Evolutionary conservation across 2,797 vertebrate genomes (phyloP).

Genomic region (Apodemus agrarius): DNA sequence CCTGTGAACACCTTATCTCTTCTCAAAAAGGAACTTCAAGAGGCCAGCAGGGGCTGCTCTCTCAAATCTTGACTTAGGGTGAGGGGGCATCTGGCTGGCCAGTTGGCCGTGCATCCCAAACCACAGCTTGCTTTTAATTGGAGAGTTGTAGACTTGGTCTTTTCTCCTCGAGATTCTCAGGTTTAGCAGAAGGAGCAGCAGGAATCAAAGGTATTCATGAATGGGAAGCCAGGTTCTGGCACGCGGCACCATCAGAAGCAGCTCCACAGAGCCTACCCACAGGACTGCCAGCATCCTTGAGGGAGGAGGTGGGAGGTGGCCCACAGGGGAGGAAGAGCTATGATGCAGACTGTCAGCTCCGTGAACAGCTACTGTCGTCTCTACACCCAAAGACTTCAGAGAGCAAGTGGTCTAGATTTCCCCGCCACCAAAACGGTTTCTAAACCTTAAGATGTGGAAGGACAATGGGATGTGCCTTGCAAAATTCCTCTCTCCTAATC

Average conservation of each 20-base stretch:
- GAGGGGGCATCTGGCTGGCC: not conserved
- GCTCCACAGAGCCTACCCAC: not conserved
- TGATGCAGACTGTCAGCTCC: not conserved
- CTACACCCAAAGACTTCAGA: not conserved
- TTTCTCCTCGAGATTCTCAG: not conserved
- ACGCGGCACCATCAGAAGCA: not conserved
- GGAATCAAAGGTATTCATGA: not conserved
- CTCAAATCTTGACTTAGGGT: not conserved
- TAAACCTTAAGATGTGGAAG: not conserved
- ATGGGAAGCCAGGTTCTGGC: not conserved
- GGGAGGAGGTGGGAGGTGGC: accelerated
- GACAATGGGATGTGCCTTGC: not conserved
- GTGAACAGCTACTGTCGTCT: not conserved
- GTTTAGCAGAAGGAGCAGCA: not conserved
- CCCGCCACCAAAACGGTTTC: not conserved
- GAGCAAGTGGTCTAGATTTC: not conserved
- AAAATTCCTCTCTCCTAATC: not conserved
- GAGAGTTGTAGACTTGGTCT: not conserved
- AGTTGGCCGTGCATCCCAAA: not conserved
- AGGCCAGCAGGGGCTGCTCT: not conserved
- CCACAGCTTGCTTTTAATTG: not conserved
- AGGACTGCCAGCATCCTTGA: not conserved
- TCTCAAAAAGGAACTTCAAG: not conserved
- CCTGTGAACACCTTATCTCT: not conserved
- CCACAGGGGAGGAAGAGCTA: not conserved